Conservation (phyloP, 2,113 vertebrate genomes). For the Phalacrocorax brasilianus region DNA sequence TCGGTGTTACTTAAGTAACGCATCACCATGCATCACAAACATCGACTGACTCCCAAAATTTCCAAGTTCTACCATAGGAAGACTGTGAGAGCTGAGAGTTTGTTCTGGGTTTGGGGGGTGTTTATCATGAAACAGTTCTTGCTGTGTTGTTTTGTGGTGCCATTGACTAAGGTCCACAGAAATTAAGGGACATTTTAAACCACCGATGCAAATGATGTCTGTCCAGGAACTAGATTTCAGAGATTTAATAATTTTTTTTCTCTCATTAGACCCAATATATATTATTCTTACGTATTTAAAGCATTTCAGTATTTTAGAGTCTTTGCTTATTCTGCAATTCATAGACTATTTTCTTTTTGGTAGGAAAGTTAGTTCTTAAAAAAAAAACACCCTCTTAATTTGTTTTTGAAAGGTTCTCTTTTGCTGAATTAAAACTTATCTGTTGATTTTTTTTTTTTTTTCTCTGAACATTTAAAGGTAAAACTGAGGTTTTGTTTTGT, state of each 20-base stretch:
- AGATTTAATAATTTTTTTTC: not conserved
- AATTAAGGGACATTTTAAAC: not conserved
- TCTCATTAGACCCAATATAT: not conserved
- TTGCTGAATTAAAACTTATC: too few species aligned
- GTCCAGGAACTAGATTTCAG: not conserved
- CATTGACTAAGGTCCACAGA: not conserved
- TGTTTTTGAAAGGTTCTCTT: not conserved
- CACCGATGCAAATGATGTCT: not conserved
- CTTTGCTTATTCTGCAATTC: not conserved
- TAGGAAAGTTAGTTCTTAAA: not conserved
- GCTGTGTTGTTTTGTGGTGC: not conserved
- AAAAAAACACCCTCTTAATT: not conserved
- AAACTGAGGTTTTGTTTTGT: not conserved
- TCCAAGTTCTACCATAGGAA: not conserved
- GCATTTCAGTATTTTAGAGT: not conserved
- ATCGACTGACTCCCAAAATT: not conserved
- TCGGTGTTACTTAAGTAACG: not conserved
- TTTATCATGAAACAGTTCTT: not conserved
- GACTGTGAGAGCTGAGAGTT: not conserved
- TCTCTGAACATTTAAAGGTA: not conserved
- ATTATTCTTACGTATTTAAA: not conserved
- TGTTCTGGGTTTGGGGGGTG: not conserved
- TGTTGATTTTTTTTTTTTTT: not conserved
- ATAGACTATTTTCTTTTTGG: not conserved
- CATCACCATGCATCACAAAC: not conserved